Evolutionary conservation across 2,113 vertebrate genomes (phyloP), one percentile per base, ranked within the genome.

Genomic region (Psophia crepitans): DNA sequence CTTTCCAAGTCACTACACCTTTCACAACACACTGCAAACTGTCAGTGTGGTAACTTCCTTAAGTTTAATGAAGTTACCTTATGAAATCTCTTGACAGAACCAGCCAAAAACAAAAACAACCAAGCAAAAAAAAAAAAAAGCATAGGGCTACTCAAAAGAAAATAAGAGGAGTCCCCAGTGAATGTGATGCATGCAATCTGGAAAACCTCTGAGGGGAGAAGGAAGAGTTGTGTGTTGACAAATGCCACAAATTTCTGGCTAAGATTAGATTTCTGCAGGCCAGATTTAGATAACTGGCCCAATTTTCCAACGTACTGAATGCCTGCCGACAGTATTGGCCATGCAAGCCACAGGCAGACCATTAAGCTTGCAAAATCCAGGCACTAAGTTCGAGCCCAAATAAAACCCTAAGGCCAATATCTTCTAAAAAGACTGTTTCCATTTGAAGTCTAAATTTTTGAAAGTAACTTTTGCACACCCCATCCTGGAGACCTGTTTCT

Each of bases 1-100:
- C 63, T 96, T 97, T 94, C 87, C 94, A 94, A 95, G 90, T 87
- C 88, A 78, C 90, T 95, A 94, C 90, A 96, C 89, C 87, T 97
- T 97, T 97, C 97, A 96, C 91, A 97, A 97, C 94, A 87, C 92
- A 70, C 84, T 90, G 91, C 93, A 91, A 97, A 93, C 86, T 95
- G 94, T 94, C 91, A 87, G 80, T 97, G 97, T 97, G 89, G 97
- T 95, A 98, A 98, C 90, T 97, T 98, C 97, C 96, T 91, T 68
- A 95, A 92, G 85, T 93, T 94, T 94, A 95, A 97, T 96, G 93
- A 97, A 95, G 84, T 96, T 97, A 95, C 93, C 95, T 97, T 97
- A 95, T 94, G 93, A 98, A 97, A 97, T 89, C 93, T 94, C 94
- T 90, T 94, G 93, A 96, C 91, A 94, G 87, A 95, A 30, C 66